A percentile compares a stretch with the other conserved stretches of the same genome.
Evolutionary conservation across 2,888 invertebrate species (phyloP).

Genomic region (Sphaerophoria rueppellii): DNA sequence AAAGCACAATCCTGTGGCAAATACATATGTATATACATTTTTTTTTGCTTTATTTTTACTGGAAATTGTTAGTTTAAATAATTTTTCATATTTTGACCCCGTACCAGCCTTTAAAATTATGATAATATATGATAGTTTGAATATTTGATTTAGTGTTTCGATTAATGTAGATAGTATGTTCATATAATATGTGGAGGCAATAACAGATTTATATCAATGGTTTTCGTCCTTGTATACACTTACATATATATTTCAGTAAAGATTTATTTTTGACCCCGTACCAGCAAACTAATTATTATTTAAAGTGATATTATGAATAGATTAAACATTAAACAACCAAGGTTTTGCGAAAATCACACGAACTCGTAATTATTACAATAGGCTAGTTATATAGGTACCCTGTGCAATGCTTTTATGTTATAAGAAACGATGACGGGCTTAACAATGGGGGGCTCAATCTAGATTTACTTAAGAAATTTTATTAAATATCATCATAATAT

Average conservation of each 20-base stretch:
- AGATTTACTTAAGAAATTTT: neutral
- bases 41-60: conserved; percentile 48
- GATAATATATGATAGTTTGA: conserved; percentile 10
- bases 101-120: conserved; percentile 79
- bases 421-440: neutral
- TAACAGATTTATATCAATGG: too few species aligned
- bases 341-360: neutral
- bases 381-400: conserved; percentile 52
- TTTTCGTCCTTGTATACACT: too few species aligned
- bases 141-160: conserved; percentile 6
- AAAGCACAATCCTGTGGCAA: conserved; percentile 36
- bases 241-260: too few species aligned
- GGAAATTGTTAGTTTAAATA: conserved; percentile 48
- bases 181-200: too few species aligned
- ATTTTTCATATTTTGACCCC: conserved; percentile 80
- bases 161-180: conserved; percentile 41
- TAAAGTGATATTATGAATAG: too few species aligned
- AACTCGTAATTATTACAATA: conserved; percentile 38
- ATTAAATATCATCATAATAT: neutral
- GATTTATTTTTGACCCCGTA: too few species aligned
- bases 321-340: too few species aligned
- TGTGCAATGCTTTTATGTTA: conserved; percentile 65
- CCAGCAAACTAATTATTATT: too few species aligned
- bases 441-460: neutral
- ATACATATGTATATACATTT: conserved; percentile 45